Evolutionary conservation across 2,113 vertebrate genomes (phyloP).

Genomic region (Platysternon megacephalum): DNA sequence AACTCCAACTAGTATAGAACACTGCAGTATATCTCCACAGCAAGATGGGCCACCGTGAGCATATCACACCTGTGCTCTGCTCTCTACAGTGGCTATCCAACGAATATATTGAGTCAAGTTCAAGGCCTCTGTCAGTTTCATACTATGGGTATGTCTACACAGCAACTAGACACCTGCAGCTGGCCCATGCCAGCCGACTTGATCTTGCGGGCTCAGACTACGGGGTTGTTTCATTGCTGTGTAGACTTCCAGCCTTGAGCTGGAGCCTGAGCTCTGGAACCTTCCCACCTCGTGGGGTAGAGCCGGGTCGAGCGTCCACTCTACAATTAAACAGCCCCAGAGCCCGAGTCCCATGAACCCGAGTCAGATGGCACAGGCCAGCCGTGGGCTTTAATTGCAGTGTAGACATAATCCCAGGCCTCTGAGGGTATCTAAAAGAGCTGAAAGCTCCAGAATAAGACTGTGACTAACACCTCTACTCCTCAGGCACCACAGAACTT

Average conservation of each 20-base stretch:
- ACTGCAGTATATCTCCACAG: not conserved
- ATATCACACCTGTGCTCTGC: not conserved
- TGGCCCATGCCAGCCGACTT: too few species aligned
- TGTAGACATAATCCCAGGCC: not conserved
- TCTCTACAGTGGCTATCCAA: not conserved
- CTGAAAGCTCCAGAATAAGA: not conserved
- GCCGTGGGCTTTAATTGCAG: not conserved
- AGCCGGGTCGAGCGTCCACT: not conserved
- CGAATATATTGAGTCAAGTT: not conserved
- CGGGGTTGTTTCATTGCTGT: too few species aligned
- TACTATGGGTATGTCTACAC: too few species aligned
- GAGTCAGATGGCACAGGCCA: not conserved
- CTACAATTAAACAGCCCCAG: not conserved
- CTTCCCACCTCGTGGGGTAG: not conserved
- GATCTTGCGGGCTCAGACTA: too few species aligned
- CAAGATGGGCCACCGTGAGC: not conserved
- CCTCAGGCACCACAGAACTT: not conserved
- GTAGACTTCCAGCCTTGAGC: not conserved
- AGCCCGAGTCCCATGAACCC: not conserved
- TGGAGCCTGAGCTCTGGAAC: too few species aligned
- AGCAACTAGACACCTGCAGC: too few species aligned
- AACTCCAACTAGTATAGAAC: not conserved
- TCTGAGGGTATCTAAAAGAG: not conserved
- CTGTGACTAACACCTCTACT: not conserved
- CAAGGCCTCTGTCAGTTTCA: not conserved